Conservation (phyloP, 2,113 vertebrate species). For the Gallinago jamesoni region DNA sequence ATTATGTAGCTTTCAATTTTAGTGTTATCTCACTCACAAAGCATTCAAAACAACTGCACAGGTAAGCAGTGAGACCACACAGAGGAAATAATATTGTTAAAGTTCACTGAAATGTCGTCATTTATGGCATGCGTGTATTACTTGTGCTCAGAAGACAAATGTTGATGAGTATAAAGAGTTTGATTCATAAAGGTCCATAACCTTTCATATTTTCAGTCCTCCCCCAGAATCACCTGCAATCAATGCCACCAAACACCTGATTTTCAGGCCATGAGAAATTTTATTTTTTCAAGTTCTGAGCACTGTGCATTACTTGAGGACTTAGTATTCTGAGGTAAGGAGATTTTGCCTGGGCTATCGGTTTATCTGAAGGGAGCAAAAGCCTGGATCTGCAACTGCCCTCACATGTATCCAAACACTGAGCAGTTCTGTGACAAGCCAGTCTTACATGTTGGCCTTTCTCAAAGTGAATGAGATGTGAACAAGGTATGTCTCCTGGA, state of each 20-base stretch:
- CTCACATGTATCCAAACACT: background rate
- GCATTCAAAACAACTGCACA: conserved; percentile 40
- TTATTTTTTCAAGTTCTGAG: background rate
- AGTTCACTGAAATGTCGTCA: conserved; percentile 43
- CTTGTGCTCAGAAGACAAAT: background rate
- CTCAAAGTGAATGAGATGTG: background rate
- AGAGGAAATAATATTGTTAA: conserved; percentile 28
- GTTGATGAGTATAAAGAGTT: background rate
- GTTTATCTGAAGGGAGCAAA: background rate
- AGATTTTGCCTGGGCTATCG: background rate
- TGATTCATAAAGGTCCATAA: background rate
- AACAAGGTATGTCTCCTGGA: rapidly evolving
- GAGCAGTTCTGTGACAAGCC: background rate
- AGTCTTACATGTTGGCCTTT: background rate
- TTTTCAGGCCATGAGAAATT: background rate
- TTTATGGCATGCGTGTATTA: background rate
- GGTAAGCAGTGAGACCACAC: background rate
- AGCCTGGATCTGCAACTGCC: background rate
- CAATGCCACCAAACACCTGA: rapidly evolving
- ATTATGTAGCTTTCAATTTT: conserved; percentile 57
- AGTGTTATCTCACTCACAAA: conserved; percentile 33
- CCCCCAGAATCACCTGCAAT: background rate
- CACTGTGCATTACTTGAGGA: background rate
- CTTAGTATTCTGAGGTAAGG: background rate
- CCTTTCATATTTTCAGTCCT: background rate